These are phyloP conservation scores for Pachyuromys duprasi DNA, from an alignment of 2,797 vertebrate genomes.

Conservation along the genomic window DNA sequence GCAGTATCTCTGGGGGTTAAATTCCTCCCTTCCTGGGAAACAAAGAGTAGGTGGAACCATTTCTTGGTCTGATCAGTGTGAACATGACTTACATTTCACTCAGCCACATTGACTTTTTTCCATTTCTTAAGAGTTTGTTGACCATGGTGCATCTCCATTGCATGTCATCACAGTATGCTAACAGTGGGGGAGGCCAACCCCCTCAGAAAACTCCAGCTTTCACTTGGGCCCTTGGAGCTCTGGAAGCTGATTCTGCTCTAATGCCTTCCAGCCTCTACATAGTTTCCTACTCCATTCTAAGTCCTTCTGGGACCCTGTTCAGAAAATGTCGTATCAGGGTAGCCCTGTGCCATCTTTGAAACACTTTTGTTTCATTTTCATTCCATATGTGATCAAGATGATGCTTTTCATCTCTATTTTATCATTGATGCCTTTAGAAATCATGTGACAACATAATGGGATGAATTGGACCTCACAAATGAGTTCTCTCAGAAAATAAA, in stretches of 20 bases:
- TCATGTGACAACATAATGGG: not conserved
- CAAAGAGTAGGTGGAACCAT: rapidly evolving
- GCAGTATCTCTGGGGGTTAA: not conserved
- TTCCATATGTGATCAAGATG: not conserved
- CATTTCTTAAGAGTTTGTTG: not conserved
- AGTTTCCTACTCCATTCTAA: not conserved
- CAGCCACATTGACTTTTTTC: not conserved
- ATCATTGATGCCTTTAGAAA: not conserved
- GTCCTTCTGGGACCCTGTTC: not conserved
- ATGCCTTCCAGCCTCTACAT: rapidly evolving
- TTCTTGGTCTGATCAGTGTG: not conserved
- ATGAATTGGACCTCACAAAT: not conserved
- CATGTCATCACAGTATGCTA: rapidly evolving
- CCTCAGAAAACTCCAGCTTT: not conserved
- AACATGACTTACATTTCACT: too few relatives aligned
- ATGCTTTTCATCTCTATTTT: not conserved
- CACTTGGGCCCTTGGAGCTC: rapidly evolving
- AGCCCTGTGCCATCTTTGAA: rapidly evolving
- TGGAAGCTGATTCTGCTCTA: not conserved
- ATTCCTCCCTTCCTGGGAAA: not conserved
- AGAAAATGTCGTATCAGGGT: not conserved
- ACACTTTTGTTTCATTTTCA: not conserved
- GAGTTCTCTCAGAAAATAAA: not conserved
- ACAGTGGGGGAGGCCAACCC: not conserved
- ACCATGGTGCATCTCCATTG: rapidly evolving